Base-by-base conservation (phyloP, 2,888 invertebrate species). In the Cerceris ruficornis region DNA sequence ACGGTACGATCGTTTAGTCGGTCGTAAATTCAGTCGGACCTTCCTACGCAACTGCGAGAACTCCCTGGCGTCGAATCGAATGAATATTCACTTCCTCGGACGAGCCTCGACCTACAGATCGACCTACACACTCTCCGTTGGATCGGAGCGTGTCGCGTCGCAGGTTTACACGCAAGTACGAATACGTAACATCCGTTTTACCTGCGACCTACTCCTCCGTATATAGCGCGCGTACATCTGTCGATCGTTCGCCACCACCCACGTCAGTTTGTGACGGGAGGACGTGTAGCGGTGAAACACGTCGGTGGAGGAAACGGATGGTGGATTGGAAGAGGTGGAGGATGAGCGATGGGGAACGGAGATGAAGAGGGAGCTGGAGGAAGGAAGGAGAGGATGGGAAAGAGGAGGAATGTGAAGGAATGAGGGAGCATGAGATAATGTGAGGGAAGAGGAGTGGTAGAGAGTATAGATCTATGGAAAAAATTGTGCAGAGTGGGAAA, bases 181-280 rank as follows among this genome's bases (percentile, higher is more conserved):
- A 66, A 76, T 76, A 64, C 82, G 82, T 83, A 82, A 80, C 77
- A 82, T 82, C 77, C 82, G 82, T 77, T 82, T 82, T 77, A 82
- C 82, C 80, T 77, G 82, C 80, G 81, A 71, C 75, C 81, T 71
- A 80, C 80, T 80, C 60, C 71, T 58, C 77, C 72, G 66, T 74
- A 67, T 78, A 79, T 70, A 69, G 77, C 61, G 57, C 67, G 77
- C 61, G 57, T 55, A 67, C 74, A 64, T 80, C 62, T 69, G 50
- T 76, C 81, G 76, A 71, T 79, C 39, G 58, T 66, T 14, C 46
- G 67, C 76, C 76, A 74, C 82, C 82, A 74, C 82, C 82, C 76
- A 82, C 82, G 71, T 62, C 39, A 64, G 15, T 68, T 75, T 67
- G 64, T 69, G 17, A 15, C 61, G 55, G 28, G 28, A 28, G 28